Conservation (phyloP, 2,113 vertebrate genomes). For the Psephotus haematonotus region DNA sequence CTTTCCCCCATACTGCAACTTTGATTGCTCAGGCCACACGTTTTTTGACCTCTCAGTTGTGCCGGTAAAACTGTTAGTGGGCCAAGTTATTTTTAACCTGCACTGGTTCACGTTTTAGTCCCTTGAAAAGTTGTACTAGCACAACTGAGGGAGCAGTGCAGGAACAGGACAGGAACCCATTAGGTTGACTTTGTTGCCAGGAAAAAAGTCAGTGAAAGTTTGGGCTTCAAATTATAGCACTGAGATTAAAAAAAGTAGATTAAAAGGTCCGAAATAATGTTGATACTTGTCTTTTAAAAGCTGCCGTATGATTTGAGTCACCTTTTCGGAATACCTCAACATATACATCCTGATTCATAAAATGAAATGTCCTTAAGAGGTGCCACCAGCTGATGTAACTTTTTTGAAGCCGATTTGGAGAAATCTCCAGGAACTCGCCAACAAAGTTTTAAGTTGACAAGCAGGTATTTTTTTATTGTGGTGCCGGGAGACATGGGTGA, state of each 20-base stretch:
- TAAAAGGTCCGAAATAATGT: background rate
- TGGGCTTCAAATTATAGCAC: background rate
- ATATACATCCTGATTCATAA: background rate
- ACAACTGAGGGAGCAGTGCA: background rate
- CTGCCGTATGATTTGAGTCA: background rate
- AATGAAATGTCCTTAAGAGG: background rate
- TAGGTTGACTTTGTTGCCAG: background rate
- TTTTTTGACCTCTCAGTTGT: background rate
- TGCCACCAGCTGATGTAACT: background rate
- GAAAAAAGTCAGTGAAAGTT: background rate
- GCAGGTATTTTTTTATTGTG: too few relatives aligned
- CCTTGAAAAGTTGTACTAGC: background rate
- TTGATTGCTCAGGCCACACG: background rate
- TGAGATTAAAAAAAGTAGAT: background rate
- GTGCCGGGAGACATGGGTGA: too few relatives aligned
- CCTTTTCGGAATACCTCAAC: background rate
- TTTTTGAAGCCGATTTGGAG: background rate
- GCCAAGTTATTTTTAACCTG: conserved; percentile 24
- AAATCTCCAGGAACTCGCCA: too few relatives aligned
- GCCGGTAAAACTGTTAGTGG: background rate
- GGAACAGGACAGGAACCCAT: background rate
- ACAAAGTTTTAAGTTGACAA: too few relatives aligned
- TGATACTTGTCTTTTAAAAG: background rate
- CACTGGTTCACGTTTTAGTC: background rate
- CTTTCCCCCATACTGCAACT: background rate